Percentiles rank a stretch among this genome's conserved stretches.
These are phyloP conservation scores for Elachura formosa DNA, from an alignment of 2,113 vertebrate species.

Conservation along the genomic window DNA sequence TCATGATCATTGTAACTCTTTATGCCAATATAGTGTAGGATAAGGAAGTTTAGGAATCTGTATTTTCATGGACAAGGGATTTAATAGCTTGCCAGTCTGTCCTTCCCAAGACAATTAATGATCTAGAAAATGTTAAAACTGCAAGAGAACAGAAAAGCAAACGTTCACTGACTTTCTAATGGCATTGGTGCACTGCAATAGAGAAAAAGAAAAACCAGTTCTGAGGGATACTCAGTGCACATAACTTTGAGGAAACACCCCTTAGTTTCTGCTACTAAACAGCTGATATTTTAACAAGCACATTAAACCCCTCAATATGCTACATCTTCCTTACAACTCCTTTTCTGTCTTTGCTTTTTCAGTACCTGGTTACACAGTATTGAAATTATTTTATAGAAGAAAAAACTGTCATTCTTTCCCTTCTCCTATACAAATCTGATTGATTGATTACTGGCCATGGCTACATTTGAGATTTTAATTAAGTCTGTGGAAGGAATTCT, in stretches of 20 bases:
- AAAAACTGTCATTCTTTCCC: neutral
- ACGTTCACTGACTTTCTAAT: neutral
- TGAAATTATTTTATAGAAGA: neutral
- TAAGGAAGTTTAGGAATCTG: neutral
- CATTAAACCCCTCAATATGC: neutral
- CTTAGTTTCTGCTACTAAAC: neutral
- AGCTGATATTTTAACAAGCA: neutral
- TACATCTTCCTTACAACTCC: neutral
- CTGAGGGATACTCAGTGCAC: rapidly evolving
- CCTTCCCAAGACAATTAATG: neutral
- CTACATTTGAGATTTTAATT: neutral
- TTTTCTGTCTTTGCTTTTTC: neutral
- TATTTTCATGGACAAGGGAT: neutral
- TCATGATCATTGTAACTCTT: neutral
- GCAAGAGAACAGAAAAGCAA: neutral
- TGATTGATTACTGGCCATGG: neutral
- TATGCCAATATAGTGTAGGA: neutral
- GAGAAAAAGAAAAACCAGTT: neutral
- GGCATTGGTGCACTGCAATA: neutral
- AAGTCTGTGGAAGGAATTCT: neutral
- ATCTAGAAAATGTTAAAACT: neutral
- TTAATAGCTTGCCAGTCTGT: neutral
- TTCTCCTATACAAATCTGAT: neutral
- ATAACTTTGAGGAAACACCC: neutral
- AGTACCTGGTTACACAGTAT: neutral